Evolutionary conservation across 2,113 vertebrate genomes (phyloP), one percentile per base, ranked within the genome.

Genomic region (Phycodurus eques): DNA sequence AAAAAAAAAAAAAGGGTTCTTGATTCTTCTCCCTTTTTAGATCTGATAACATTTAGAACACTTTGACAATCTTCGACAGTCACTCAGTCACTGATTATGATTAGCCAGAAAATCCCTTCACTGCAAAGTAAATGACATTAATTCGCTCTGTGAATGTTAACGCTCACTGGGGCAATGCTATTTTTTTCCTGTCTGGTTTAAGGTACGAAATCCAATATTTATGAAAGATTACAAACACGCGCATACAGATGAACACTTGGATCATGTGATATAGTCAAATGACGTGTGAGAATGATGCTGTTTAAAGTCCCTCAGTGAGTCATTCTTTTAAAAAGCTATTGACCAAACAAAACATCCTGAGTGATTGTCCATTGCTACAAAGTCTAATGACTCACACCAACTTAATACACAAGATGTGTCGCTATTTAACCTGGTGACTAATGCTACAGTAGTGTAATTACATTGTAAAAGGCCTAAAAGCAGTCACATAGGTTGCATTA

Each of bases 231-330:
- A 46, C 53, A 46, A 5, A 68, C 22, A 15, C 19, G 6, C 46
- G 31, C 22, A 63, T 33, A 1, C 1, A 61, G 39, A 77, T 46
- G 62, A 1, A 27, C 27, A 27, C 27, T 27, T 27, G 1, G 27
- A 74, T 72, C 9, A 42, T 60, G 59, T 44, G 63, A 31, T 39
- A 3, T 63, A 47, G 46, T 47, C 14, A 54, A 73, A 76, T 73
- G 22, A 68, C 1, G 43, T 46, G 9, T 13, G 27, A 39, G 71
- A 71, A 64, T 42, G 68, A 72, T 65, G 51, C 17, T 22, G 17
- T 19, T 19, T 20, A 85, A 84, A 84, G 84, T 81, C 46, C 73
- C n/a, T 67, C 17, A 19, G n/a, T 88, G 84, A 90, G 65, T 87
- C 80, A 89, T 8, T 10, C 43, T 42, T 78, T 73, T 57, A 72